Conservation (phyloP, 2,888 invertebrate species). For the Tupiocoris notatus region DNA sequence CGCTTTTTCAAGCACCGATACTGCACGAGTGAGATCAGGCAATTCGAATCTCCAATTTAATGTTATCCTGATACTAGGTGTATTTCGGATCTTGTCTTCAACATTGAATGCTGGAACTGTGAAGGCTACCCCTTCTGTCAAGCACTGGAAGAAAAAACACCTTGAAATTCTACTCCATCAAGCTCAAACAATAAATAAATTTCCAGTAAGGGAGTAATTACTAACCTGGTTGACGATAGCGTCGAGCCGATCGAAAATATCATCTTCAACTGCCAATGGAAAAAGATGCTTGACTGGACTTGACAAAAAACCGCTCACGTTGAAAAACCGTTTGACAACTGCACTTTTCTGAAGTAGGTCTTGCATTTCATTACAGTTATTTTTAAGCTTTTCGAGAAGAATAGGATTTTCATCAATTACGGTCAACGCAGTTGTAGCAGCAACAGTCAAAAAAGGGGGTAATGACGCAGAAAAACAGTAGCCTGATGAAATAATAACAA, state of each 20-base stretch:
- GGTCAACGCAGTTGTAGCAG: constrained; percentile 77
- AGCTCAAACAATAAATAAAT: no score
- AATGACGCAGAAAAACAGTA: constrained; percentile 97
- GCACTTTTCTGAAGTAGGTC: constrained; percentile 54
- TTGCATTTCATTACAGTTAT: constrained; percentile 63
- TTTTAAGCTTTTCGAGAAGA: constrained; percentile 63
- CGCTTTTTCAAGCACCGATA: constrained; percentile 54
- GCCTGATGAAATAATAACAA: no score
- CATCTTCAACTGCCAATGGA: constrained; percentile 58
- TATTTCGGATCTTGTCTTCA: constrained; percentile 64
- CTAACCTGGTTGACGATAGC: constrained; percentile 7
- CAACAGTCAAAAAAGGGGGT: constrained; percentile 87
- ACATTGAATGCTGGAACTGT: constrained; percentile 69
- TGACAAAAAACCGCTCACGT: constrained; percentile 61
- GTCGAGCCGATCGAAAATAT: not conserved
- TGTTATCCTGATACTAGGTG: constrained; percentile 71
- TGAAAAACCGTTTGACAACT: constrained; percentile 54
- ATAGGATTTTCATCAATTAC: constrained; percentile 68
- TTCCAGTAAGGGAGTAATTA: no score
- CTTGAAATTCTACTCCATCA: not conserved
- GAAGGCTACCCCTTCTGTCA: constrained; percentile 67
- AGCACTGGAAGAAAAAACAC: constrained; percentile 56
- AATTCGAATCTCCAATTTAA: constrained; percentile 65
- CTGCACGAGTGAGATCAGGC: constrained; percentile 60
- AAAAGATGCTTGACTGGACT: constrained; percentile 77